Percentiles rank a stretch among this genome's conserved stretches.
phyloP scores from a whole-genome alignment of 2,888 invertebrate species.

The Parascotia fuliginaria region DNA sequence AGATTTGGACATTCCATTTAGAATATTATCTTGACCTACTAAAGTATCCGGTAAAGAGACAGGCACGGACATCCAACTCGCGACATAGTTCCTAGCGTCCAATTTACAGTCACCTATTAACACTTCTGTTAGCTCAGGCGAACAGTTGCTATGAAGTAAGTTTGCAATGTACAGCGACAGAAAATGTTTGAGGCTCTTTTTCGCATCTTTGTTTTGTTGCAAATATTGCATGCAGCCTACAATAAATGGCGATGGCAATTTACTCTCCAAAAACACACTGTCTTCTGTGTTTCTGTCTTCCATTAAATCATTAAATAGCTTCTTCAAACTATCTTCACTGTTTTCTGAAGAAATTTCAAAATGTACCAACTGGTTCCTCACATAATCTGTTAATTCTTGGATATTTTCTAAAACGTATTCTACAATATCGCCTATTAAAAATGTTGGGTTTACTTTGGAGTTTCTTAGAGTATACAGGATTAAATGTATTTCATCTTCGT shows the following conservation, averaged over 20 bases:
- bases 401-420: slow-evolving; percentile 70
- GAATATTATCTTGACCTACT: slow-evolving; percentile 55
- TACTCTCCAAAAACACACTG: slow-evolving; percentile 69
- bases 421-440: slow-evolving; percentile 67
- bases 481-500: slow-evolving; percentile 88
- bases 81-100: slow-evolving; percentile 79
- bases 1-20: slow-evolving; percentile 72
- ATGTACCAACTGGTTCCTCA: slow-evolving; percentile 68
- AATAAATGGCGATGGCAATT: slow-evolving; percentile 74
- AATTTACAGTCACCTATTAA: slow-evolving; percentile 79
- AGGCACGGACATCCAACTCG: slow-evolving; percentile 76
- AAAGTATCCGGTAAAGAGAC: slow-evolving; percentile 62
- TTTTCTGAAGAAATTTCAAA: slow-evolving; percentile 70
- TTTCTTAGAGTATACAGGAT: slow-evolving; percentile 86
- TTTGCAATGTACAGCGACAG: slow-evolving; percentile 78
- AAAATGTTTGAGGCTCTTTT: slow-evolving; percentile 70
- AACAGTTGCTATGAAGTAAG: slow-evolving; percentile 87
- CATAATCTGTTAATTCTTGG: slow-evolving; percentile 60
- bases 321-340: slow-evolving; percentile 61
- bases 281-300: slow-evolving; percentile 63
- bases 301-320: slow-evolving; percentile 72
- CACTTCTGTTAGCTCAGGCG: slow-evolving; percentile 77
- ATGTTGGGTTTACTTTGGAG: slow-evolving; percentile 61
- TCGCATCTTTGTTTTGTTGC: slow-evolving; percentile 63
- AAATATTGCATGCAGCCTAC: slow-evolving; percentile 74